Evolutionary conservation across 2,888 invertebrate species (phyloP).

Genomic region (Hofmannophila pseudospretella): DNA sequence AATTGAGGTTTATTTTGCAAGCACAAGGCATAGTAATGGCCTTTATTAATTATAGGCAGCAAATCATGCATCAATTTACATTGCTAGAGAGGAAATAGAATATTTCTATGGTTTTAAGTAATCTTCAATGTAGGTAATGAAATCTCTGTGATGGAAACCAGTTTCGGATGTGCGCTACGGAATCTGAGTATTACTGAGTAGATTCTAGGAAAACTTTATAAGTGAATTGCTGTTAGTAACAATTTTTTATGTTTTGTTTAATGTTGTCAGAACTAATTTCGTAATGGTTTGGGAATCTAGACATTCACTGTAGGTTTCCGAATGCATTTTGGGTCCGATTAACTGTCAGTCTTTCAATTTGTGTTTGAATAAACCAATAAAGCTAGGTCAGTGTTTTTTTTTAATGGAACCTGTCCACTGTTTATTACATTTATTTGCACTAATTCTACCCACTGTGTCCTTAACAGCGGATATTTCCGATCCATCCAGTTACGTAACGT

Average conservation of each 20-base stretch:
- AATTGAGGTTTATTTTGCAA: slow-evolving; percentile 57
- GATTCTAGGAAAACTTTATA: slow-evolving; percentile 60
- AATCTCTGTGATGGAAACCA: slow-evolving; percentile 73
- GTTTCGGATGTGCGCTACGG: slow-evolving; percentile 59
- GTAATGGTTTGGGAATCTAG: slow-evolving; percentile 62
- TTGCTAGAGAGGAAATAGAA: slow-evolving; percentile 60
- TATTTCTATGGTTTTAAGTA: slow-evolving; percentile 64
- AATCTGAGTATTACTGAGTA: slow-evolving; percentile 72
- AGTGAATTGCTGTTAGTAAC: slow-evolving; percentile 72
- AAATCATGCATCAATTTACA: slow-evolving; percentile 65
- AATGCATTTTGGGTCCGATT: slow-evolving; percentile 65
- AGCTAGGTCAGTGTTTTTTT: slow-evolving; percentile 31
- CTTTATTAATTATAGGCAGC: slow-evolving; percentile 56
- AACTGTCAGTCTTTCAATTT: slow-evolving; percentile 72
- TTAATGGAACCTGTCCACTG: background rate
- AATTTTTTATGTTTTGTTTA: slow-evolving; percentile 69
- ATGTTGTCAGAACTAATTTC: slow-evolving; percentile 73
- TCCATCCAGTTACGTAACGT: no score
- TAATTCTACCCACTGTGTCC: no score
- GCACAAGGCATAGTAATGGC: slow-evolving; percentile 52
- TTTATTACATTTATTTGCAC: no score
- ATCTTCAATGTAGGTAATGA: slow-evolving; percentile 61
- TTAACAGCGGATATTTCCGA: no score
- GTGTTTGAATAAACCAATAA: slow-evolving; percentile 75
- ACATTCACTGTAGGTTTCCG: slow-evolving; percentile 48